A percentile compares a stretch with the other conserved stretches of the same genome.
Evolutionary conservation across 1,140 invertebrate genomes (phyloP).

Genomic region (Heliothis subflexa): DNA sequence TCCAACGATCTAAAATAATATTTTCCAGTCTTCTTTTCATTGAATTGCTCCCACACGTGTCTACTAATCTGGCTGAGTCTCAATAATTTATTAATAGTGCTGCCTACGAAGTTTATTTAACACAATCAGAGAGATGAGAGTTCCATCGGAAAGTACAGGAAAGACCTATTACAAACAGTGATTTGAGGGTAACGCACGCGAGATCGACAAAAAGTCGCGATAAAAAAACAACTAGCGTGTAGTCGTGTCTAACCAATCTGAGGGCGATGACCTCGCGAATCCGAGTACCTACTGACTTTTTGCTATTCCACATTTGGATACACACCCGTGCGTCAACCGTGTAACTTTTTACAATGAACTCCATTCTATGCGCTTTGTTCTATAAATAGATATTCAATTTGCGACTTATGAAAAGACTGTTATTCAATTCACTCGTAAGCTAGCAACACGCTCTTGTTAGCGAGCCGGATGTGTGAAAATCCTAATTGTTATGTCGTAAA

Average conservation of each 20-base stretch:
- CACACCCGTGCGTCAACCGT: slow-evolving; percentile 45
- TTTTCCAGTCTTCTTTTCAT: slow-evolving; percentile 26
- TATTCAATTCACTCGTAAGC: slow-evolving; percentile 14
- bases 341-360: slow-evolving; percentile 41
- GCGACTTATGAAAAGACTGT: slow-evolving; percentile 5
- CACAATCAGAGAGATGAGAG: slow-evolving; percentile 11
- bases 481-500: slow-evolving; percentile 24
- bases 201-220: slow-evolving; percentile 69
- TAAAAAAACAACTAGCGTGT: slow-evolving; percentile 66
- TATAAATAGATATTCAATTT: slow-evolving; percentile 22
- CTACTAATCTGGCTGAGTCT: slow-evolving; percentile 29
- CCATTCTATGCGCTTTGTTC: slow-evolving; percentile 22
- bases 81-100: slow-evolving; percentile 41
- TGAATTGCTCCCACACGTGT: slow-evolving; percentile 4
- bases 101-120: slow-evolving; percentile 39
- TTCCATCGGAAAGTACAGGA: slow-evolving; percentile 47
- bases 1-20: neutral
- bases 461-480: slow-evolving; percentile 38
- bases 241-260: slow-evolving; percentile 73
- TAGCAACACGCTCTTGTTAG: slow-evolving; percentile 17
- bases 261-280: slow-evolving; percentile 76
- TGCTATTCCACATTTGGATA: slow-evolving; percentile 47
- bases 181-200: slow-evolving; percentile 75
- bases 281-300: slow-evolving; percentile 57
- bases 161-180: slow-evolving; percentile 50